Percentiles rank a stretch among this genome's conserved stretches.
These are phyloP conservation scores for Drosophila prolongata DNA, from an alignment of 2,888 invertebrate genomes.

Conservation along the genomic window DNA sequence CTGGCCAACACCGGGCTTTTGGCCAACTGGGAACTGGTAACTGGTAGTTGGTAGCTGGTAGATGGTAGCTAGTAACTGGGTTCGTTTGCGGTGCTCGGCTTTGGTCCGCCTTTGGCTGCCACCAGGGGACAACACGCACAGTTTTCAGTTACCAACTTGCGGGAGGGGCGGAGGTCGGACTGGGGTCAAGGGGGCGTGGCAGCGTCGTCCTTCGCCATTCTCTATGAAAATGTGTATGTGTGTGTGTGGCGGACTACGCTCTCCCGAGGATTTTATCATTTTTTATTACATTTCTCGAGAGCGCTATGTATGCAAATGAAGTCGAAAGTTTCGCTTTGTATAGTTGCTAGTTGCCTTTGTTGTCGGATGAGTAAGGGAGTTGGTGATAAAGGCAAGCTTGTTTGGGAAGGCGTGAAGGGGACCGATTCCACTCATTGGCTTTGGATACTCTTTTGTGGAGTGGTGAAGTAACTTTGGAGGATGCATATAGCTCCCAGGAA, in stretches of 20 bases:
- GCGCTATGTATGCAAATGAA: conserved; percentile 83
- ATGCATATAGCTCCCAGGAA: conserved; percentile 9
- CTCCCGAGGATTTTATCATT: conserved; percentile 80
- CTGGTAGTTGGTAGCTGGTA: conserved; percentile 9
- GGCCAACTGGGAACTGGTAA: conserved; percentile 23
- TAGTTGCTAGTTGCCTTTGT: conserved; percentile 65
- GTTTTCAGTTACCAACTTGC: conserved; percentile 54
- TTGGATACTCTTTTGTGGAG: conserved; percentile 22
- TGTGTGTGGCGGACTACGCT: conserved; percentile 14
- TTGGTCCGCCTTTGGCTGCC: conserved; percentile 42
- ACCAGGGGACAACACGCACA: conserved; percentile 72
- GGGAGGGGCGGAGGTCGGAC: background rate
- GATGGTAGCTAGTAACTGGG: conserved; percentile 49
- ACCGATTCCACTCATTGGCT: conserved; percentile 19
- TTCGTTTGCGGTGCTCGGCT: conserved; percentile 64
- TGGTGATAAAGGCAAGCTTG: conserved; percentile 26
- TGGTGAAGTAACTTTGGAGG: background rate
- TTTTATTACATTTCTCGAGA: conserved; percentile 81
- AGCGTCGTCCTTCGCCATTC: conserved; percentile 15
- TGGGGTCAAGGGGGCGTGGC: conserved; percentile 17
- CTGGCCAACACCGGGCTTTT: conserved; percentile 23
- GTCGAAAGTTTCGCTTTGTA: conserved; percentile 77
- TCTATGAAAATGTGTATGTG: conserved; percentile 13
- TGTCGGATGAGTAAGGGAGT: conserved; percentile 15
- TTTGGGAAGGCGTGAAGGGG: conserved; percentile 31